Evolutionary conservation across 2,888 invertebrate species (phyloP).

Genomic region (Trichopoda pennipes): DNA sequence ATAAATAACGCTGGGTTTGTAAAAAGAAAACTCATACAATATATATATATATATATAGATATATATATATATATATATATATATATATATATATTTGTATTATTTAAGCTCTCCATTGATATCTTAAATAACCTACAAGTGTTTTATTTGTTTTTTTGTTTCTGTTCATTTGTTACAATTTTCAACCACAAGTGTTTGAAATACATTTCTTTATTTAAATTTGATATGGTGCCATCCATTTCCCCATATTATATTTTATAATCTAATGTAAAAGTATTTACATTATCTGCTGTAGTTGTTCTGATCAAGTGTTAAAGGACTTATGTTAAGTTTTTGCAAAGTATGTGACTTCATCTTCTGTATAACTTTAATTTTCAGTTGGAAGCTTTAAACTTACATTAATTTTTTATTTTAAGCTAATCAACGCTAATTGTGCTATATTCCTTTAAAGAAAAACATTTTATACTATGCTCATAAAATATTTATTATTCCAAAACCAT

Average conservation of each 20-base stretch:
- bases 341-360: too few relatives aligned
- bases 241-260: conserved; percentile 54
- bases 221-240: conserved; percentile 53
- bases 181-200: conserved; percentile 62
- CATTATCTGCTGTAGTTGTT: conserved; percentile 9
- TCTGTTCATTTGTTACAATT: conserved; percentile 29
- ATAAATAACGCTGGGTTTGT: not conserved
- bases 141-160: conserved; percentile 44
- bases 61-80: not conserved
- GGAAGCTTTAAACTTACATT: too few relatives aligned
- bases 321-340: not conserved
- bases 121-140: conserved; percentile 49
- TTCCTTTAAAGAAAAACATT: too few relatives aligned
- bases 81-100: too few relatives aligned
- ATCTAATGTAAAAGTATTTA: conserved; percentile 41
- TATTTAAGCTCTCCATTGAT: conserved; percentile 26
- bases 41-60: not conserved
- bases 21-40: conserved; percentile 1
- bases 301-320: conserved; percentile 8
- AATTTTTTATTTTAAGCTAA: too few relatives aligned
- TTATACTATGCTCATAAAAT: too few relatives aligned
- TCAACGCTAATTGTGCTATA: too few relatives aligned
- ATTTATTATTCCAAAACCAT: too few relatives aligned
- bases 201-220: conserved; percentile 44
- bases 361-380: too few relatives aligned